Base-by-base conservation (phyloP, 2,888 invertebrate species). In the Clanis bilineata region DNA sequence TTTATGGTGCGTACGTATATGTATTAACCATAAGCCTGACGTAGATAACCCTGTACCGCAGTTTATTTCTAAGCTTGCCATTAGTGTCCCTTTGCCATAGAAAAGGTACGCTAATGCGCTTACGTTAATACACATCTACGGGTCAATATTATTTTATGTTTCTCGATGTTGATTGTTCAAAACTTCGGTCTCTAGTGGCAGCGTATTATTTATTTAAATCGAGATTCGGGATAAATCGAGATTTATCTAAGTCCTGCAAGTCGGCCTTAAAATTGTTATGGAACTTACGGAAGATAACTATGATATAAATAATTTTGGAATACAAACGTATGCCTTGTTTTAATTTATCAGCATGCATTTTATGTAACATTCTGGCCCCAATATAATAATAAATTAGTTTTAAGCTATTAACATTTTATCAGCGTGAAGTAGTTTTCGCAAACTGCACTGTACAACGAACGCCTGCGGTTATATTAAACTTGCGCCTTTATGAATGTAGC, bases 351-450 rank as follows among this genome's bases (percentile, higher is more conserved):
- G 15, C 18, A 10, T 51, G 18, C 10, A 51, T 12, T 15, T 18
- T 22, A 9, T 22, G n/a, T 18, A 28, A 4, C 18, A 32, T 51
- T 51, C 15, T 28, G 0, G 9, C 32, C 10, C n/a, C n/a, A n/a
- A n/a, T n/a, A n/a, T n/a, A n/a, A 32, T 18, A 51, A 51, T 51
- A 51, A 32, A 51, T 32, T 18, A 51, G 28, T 10, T 51, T 15
- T 65, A 66, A 61, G 60, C 61, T 65, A 65, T 64, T 61, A 62
- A 60, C 57, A 64, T 65, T 62, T 65, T 59, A 60, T 62, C 51
- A 23, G 32, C 58, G 58, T 62, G 64, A 18, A 68, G 64, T 66
- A 65, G 64, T 59, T 68, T 68, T 63, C 62, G 36, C 60, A 57
- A 61, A 61, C 61, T 62, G 59, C 57, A 57, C 60, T 56, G 15